These are phyloP conservation scores for Catamblyrhynchus diadema DNA, from an alignment of 2,797 vertebrate species.

Conservation along the genomic window DNA sequence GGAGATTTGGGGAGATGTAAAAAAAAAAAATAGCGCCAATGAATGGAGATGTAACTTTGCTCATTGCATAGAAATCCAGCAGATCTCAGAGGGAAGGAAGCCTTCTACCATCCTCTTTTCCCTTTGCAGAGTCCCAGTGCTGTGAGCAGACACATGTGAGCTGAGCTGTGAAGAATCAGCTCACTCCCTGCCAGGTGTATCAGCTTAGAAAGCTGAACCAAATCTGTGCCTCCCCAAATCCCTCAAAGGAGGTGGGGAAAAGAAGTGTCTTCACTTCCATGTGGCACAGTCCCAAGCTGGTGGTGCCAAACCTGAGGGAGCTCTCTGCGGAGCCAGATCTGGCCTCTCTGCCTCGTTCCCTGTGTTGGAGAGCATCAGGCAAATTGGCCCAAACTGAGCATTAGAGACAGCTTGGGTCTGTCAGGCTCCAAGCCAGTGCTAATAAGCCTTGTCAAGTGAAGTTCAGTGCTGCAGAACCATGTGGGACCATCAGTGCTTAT, in stretches of 20 bases:
- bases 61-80: not conserved
- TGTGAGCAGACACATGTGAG: fast-evolving
- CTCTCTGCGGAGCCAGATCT: not conserved
- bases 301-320: not conserved
- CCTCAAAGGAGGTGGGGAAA: not conserved
- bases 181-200: not conserved
- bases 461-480: not conserved
- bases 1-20: not conserved
- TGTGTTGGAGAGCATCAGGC: not conserved
- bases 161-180: not conserved
- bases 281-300: not conserved
- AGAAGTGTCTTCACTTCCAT: not conserved
- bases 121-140: fast-evolving
- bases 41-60: not conserved
- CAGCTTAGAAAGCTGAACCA: not conserved
- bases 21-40: not conserved
- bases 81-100: not conserved
- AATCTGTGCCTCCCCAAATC: not conserved
- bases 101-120: not conserved
- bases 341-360: not conserved
- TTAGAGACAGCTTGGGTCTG: not conserved
- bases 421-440: constrained; percentile 28
- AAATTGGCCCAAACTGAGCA: not conserved
- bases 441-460: constrained; percentile 6
- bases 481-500: not conserved